Evolutionary conservation across 1,140 invertebrate species (phyloP).

Genomic region (Charaxes varanes): DNA sequence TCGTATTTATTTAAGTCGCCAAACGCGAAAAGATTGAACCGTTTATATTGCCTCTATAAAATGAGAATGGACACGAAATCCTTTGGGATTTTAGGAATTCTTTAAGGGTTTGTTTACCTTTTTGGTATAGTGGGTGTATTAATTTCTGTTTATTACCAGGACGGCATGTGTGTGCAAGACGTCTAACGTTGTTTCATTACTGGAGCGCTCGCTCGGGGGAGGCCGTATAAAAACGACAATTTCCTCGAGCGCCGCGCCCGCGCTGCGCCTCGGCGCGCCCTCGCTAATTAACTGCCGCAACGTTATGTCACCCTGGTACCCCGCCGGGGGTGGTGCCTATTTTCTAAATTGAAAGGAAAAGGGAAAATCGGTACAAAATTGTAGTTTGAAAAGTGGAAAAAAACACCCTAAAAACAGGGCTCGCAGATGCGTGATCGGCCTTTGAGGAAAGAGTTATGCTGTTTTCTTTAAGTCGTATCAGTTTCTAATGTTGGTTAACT

Average conservation of each 20-base stretch:
- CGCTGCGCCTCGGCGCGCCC: conserved; percentile 68
- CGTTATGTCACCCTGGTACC: conserved; percentile 71
- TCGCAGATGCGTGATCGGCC: no score
- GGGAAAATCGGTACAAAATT: no score
- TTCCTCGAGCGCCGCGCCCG: conserved; percentile 69
- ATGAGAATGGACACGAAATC: no score
- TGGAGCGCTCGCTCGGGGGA: conserved; percentile 55
- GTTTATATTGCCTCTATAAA: no score
- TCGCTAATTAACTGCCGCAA: conserved; percentile 70
- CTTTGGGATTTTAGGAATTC: no score
- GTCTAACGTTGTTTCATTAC: conserved; percentile 64
- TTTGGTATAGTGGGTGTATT: conserved; percentile 47
- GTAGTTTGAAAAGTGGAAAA: neutral
- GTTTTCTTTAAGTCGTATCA: no score
- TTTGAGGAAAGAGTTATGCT: no score
- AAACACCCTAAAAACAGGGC: no score
- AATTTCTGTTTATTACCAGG: conserved; percentile 61
- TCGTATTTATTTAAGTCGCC: no score
- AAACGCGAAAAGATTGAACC: no score
- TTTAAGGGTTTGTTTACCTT: no score
- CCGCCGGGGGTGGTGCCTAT: conserved; percentile 47
- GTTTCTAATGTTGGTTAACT: no score
- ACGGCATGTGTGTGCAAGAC: conserved; percentile 64
- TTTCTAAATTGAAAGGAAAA: conserved; percentile 38
- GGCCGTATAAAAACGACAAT: conserved; percentile 72